phyloP scores from a whole-genome alignment of 2,888 invertebrate species.

The Polietes domitor region DNA sequence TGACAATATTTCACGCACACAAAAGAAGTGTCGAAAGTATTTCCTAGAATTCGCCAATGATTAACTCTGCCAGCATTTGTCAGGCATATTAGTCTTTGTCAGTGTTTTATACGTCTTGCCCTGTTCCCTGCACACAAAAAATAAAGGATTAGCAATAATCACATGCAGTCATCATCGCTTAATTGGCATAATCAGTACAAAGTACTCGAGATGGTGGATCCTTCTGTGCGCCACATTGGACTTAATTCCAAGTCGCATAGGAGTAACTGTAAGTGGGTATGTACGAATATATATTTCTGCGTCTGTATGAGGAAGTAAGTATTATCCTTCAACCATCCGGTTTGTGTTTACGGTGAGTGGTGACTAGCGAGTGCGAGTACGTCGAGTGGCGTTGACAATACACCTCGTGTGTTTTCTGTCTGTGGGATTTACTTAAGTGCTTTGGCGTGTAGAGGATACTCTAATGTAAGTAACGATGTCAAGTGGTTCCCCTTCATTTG shows the following conservation, averaged over 20 bases:
- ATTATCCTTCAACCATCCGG: not conserved
- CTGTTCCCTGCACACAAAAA: not conserved
- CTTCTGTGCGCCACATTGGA: not conserved
- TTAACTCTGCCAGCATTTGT: not conserved
- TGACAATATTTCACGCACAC: not conserved
- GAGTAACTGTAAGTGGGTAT: no score
- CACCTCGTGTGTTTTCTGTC: not conserved
- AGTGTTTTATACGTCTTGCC: not conserved
- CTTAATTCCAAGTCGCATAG: no score
- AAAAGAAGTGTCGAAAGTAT: not conserved
- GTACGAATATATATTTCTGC: no score
- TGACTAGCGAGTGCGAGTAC: no score
- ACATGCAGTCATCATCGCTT: not conserved
- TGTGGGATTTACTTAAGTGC: constrained; percentile 29
- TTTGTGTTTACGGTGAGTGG: not conserved
- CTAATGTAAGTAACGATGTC: constrained; percentile 57
- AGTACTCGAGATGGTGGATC: not conserved
- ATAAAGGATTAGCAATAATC: not conserved
- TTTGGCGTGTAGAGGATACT: constrained; percentile 56
- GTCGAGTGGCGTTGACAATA: not conserved
- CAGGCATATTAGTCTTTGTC: not conserved
- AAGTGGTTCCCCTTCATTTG: constrained; percentile 58
- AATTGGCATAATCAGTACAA: constrained; percentile 12
- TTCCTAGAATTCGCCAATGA: not conserved
- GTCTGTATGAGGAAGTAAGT: not conserved